phyloP scores from a whole-genome alignment of 2,797 vertebrate genomes.

The Apodemus agrarius region DNA sequence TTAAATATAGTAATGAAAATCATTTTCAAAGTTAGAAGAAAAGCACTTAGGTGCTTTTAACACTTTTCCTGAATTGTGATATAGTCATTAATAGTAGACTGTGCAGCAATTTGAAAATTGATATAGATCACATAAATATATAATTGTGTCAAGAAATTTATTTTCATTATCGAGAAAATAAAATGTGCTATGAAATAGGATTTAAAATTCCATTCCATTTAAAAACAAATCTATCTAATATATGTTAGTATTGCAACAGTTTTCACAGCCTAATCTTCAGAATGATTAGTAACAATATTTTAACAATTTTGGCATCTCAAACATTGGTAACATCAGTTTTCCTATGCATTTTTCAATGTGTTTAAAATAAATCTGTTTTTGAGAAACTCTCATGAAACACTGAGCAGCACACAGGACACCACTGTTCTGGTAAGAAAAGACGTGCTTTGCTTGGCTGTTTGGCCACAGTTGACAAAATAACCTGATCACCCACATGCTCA shows the following conservation, averaged over 20 bases:
- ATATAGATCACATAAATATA: background rate
- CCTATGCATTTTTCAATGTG: background rate
- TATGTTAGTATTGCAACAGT: background rate
- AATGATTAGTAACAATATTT: background rate
- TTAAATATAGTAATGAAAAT: background rate
- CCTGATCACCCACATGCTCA: background rate
- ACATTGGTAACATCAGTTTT: background rate
- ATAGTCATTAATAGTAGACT: background rate
- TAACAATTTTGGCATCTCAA: background rate
- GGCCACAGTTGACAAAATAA: background rate
- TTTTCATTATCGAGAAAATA: constrained; percentile 17
- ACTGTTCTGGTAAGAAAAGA: background rate
- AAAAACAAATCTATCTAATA: background rate
- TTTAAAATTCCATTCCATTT: background rate
- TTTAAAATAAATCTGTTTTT: background rate
- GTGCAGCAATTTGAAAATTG: background rate
- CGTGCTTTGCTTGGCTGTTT: background rate
- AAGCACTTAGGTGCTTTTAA: background rate
- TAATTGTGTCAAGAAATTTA: background rate
- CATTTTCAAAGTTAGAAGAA: background rate
- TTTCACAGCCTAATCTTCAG: background rate
- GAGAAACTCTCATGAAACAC: background rate
- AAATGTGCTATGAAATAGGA: background rate
- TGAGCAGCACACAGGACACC: background rate
- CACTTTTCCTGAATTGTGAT: background rate